Evolutionary conservation across 2,113 vertebrate genomes (phyloP), one percentile per base, ranked within the genome.

Genomic region (Entomyzon cyanotis): DNA sequence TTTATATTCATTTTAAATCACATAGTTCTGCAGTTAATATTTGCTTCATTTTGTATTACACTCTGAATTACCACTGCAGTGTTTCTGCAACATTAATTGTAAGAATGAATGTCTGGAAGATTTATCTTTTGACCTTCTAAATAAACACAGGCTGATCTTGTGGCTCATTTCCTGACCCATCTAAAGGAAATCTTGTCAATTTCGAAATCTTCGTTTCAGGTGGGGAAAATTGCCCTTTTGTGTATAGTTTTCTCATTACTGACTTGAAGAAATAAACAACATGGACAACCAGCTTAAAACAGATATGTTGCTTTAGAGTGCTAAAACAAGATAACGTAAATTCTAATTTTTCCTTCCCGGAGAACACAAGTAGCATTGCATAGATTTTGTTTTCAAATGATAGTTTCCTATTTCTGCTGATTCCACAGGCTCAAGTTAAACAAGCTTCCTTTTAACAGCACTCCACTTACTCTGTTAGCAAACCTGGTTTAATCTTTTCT

Each of bases 401-500:
- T 47, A 6, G 7, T 50, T 93, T 90, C 55, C 75, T 83, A 39
- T 86, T 93, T 94, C 56, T 93, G 76, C 64, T 86, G 80, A 91
- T 90, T 84, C 31, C 5, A 37, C 0, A 0, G 28, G 11, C 39
- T 41, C 71, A 10, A 89, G 84, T 47, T 64, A 88, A 77, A 63
- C 35, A 75, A 63, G 16, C 6, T 69, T 69, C 47, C 19, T 84
- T 85, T 76, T 44, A 86, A 62, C 42, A 86, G 35, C 50, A 63
- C 55, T 92, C 59, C 58, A 28, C 31, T 77, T 39, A 58, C 37
- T 93, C n/a, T 67, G 37, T 70, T 91, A 94, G 96, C 52, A 94
- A 86, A 67, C 5, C 11, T 1, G 2, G 15, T 39, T 63, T 59
- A 70, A 77, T 20, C 27, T 70, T 77, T 81, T 60, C 27, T 73